Evolutionary conservation across 2,888 invertebrate genomes (phyloP).

Genomic region (Trilocha varians): DNA sequence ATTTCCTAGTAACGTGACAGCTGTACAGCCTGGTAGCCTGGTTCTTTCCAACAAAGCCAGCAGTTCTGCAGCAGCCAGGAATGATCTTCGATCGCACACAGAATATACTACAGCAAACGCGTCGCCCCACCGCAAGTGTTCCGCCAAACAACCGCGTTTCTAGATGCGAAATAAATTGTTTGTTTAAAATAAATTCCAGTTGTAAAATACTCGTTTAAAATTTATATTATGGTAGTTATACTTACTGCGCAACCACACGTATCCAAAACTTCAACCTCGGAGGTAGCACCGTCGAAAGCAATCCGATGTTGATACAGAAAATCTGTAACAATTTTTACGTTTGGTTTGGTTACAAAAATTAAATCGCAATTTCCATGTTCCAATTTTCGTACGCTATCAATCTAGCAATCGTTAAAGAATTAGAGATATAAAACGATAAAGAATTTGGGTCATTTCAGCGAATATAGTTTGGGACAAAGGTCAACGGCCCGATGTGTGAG

Average conservation of each 20-base stretch:
- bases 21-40: constrained; percentile 82
- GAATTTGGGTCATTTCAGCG: background rate
- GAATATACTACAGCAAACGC: constrained; percentile 88
- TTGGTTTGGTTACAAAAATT: too few relatives aligned
- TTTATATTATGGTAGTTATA: constrained; percentile 21
- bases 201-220: background rate
- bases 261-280: constrained; percentile 85
- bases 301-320: constrained; percentile 84
- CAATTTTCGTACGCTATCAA: constrained; percentile 4
- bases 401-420: constrained; percentile 5
- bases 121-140: constrained; percentile 87
- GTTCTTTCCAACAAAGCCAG: constrained; percentile 80
- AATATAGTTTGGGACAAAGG: constrained; percentile 29
- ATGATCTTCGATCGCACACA: constrained; percentile 83
- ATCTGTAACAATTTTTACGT: too few relatives aligned
- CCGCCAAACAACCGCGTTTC: constrained; percentile 83
- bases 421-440: constrained; percentile 6
- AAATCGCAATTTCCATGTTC: too few relatives aligned
- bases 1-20: constrained; percentile 84
- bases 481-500: constrained; percentile 44
- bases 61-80: constrained; percentile 81
- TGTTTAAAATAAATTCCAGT: background rate
- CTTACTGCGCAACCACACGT: constrained; percentile 86
- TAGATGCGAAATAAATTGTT: constrained; percentile 30
- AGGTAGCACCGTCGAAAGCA: constrained; percentile 82